A percentile compares a stretch with the other conserved stretches of the same genome.
phyloP scores from a whole-genome alignment of 2,113 vertebrate genomes.

The Microtus ochrogaster region DNA sequence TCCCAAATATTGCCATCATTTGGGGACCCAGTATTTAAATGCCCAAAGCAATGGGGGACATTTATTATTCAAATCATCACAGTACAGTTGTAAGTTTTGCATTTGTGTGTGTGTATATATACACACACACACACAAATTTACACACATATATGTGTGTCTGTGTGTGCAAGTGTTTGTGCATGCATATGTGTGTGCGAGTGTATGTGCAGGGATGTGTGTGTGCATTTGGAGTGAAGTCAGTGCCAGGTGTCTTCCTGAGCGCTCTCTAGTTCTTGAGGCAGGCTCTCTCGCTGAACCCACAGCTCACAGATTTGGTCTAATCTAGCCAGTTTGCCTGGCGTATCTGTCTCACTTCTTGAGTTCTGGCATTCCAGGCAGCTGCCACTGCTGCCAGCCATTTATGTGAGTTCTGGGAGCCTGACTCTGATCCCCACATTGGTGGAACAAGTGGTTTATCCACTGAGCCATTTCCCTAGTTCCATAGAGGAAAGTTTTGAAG shows the following conservation, averaged over 20 bases:
- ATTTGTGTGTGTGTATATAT: no score
- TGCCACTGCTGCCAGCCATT: background rate
- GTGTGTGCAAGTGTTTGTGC: no score
- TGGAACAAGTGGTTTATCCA: background rate
- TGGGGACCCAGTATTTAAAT: background rate
- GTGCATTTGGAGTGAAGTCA: background rate
- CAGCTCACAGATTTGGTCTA: background rate
- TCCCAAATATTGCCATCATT: background rate
- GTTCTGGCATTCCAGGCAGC: background rate
- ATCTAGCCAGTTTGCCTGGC: background rate
- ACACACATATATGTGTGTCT: no score
- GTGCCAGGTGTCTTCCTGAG: background rate
- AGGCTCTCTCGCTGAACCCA: background rate
- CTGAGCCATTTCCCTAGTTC: background rate
- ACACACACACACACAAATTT: no score
- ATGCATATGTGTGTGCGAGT: no score
- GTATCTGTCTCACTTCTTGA: background rate
- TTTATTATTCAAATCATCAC: background rate
- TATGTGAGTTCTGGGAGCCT: background rate
- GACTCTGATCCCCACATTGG: background rate
- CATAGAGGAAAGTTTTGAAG: constrained; percentile 59
- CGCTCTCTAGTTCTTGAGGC: background rate
- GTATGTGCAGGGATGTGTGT: no score
- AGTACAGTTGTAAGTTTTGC: background rate
- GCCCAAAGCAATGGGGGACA: background rate